A percentile compares a stretch with the other conserved stretches of the same genome.
phyloP scores from a whole-genome alignment of 2,888 invertebrate genomes.

The Lacanobia oleracea region DNA sequence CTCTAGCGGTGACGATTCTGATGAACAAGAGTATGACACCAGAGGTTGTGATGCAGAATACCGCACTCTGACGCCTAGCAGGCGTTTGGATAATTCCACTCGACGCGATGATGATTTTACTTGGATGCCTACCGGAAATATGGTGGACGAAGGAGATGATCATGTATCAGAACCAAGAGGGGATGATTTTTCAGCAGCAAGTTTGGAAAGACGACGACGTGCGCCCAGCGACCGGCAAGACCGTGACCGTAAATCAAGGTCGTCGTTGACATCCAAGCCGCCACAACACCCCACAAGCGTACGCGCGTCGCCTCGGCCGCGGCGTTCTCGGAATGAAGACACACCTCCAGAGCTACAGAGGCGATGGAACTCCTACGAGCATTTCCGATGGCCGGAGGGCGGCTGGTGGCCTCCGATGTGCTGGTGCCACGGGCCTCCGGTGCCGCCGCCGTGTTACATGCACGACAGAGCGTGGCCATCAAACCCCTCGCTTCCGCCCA shows the following conservation, averaged over 20 bases:
- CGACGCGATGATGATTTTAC: conserved; percentile 93
- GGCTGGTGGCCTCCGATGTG: conserved; percentile 88
- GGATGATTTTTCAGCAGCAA: conserved; percentile 85
- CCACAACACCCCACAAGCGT: conserved; percentile 86
- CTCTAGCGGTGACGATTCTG: conserved; percentile 82
- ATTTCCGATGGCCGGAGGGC: conserved; percentile 91
- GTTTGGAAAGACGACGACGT: conserved; percentile 90
- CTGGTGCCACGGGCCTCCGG: conserved; percentile 87
- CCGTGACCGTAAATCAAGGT: conserved; percentile 92
- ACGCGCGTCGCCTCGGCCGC: conserved; percentile 84
- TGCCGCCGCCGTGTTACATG: conserved; percentile 86
- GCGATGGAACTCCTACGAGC: conserved; percentile 90
- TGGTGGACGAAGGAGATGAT: conserved; percentile 79
- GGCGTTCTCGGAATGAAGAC: conserved; percentile 82
- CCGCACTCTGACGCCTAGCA: conserved; percentile 85
- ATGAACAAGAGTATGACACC: conserved; percentile 88
- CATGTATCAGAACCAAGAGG: conserved; percentile 75
- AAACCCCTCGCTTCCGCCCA: conserved; percentile 85
- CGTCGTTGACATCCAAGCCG: conserved; percentile 90
- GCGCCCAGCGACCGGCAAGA: conserved; percentile 89
- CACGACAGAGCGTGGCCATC: conserved; percentile 88
- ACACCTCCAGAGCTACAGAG: conserved; percentile 86
- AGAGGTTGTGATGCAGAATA: conserved; percentile 92
- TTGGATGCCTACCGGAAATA: conserved; percentile 90
- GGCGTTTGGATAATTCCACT: conserved; percentile 90